Conservation (phyloP, 2,113 vertebrate genomes). For the Oryzias melastigma region DNA sequence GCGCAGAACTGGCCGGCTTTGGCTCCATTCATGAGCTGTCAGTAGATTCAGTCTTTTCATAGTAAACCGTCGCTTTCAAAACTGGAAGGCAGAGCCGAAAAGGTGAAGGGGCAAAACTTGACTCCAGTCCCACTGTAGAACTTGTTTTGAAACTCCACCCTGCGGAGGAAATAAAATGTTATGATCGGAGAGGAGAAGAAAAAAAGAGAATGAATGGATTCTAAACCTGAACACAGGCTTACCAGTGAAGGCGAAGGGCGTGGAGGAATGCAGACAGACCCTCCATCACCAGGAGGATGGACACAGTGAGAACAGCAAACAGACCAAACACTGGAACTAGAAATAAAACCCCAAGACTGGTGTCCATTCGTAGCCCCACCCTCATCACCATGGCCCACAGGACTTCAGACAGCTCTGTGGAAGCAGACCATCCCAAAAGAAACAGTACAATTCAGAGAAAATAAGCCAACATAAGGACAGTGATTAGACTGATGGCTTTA, state of each 20-base stretch:
- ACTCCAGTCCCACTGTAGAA: conserved; percentile 91
- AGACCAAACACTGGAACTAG: conserved; percentile 84
- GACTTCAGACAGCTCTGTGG: conserved; percentile 90
- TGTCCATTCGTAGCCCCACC: conserved; percentile 85
- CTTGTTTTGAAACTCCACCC: conserved; percentile 99
- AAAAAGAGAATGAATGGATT: neutral
- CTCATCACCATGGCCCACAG: conserved; percentile 95
- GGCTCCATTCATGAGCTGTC: conserved; percentile 25
- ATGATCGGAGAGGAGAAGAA: neutral
- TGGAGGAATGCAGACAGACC: conserved; percentile 98
- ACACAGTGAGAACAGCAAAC: conserved; percentile 88
- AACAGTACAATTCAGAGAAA: neutral
- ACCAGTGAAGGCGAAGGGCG: conserved; percentile 96
- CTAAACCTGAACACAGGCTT: neutral
- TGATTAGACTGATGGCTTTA: neutral
- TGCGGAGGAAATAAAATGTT: conserved; percentile 54
- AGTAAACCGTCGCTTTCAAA: conserved; percentile 78
- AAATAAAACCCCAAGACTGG: conserved; percentile 78
- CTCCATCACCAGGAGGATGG: conserved; percentile 95
- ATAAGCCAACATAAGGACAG: neutral
- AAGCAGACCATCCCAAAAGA: neutral
- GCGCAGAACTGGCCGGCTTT: conserved; percentile 17
- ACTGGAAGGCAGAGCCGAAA: conserved; percentile 85
- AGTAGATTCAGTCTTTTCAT: conserved; percentile 60
- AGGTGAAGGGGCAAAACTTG: conserved; percentile 93